These are phyloP conservation scores for Diaperis boleti DNA, from an alignment of 2,888 invertebrate genomes.

Conservation along the genomic window DNA sequence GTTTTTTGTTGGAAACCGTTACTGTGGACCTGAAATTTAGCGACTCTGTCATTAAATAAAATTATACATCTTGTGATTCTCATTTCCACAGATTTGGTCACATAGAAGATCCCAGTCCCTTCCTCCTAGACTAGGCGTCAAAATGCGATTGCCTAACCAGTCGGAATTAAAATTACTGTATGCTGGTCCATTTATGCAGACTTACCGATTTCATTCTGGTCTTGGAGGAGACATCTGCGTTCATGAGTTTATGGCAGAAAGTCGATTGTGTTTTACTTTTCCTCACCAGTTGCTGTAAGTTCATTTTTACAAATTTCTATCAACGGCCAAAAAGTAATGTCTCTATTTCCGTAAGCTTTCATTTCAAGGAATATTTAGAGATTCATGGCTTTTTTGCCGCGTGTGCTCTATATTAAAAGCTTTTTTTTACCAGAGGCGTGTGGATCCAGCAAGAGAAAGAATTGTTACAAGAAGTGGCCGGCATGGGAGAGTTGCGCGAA, in stretches of 20 bases:
- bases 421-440: constrained; percentile 76
- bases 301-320: too few species aligned
- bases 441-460: constrained; percentile 94
- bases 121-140: constrained; percentile 84
- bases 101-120: constrained; percentile 87
- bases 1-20: too few species aligned
- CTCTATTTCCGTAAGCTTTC: too few species aligned
- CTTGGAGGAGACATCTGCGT: constrained; percentile 93
- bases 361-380: too few species aligned
- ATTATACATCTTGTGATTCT: background rate
- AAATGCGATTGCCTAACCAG: constrained; percentile 85
- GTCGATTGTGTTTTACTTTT: constrained; percentile 84
- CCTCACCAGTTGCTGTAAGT: constrained; percentile 91
- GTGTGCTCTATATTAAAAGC: too few species aligned
- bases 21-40: too few species aligned
- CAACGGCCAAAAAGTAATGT: too few species aligned
- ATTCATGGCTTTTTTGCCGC: too few species aligned
- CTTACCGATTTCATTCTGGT: constrained; percentile 91
- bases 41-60: too few species aligned
- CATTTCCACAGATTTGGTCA: constrained; percentile 65
- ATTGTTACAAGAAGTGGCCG: constrained; percentile 87
- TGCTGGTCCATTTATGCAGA: constrained; percentile 79
- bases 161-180: constrained; percentile 80
- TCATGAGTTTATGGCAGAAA: constrained; percentile 93
- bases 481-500: constrained; percentile 87